These are phyloP conservation scores for Halictus quadricinctus DNA, from an alignment of 2,888 invertebrate genomes.

Conservation along the genomic window DNA sequence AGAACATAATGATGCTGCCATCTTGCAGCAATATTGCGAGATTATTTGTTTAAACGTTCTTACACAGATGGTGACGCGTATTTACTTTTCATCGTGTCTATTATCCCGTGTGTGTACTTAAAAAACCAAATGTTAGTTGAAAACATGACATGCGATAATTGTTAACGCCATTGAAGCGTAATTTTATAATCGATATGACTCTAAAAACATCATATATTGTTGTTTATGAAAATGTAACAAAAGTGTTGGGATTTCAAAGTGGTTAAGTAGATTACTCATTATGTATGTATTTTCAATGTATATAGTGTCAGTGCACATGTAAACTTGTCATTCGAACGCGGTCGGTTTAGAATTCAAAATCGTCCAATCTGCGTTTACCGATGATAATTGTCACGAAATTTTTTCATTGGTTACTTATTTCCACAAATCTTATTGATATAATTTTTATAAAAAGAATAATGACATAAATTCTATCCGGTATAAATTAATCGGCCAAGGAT, in stretches of 20 bases:
- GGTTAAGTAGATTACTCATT: neutral
- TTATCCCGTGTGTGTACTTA: neutral
- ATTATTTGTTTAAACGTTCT: neutral
- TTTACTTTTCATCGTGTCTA: neutral
- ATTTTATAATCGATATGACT: neutral
- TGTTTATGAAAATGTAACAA: neutral
- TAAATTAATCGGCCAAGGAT: neutral
- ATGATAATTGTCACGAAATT: neutral
- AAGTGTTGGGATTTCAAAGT: neutral
- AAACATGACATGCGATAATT: neutral
- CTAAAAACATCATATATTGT: neutral
- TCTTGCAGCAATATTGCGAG: neutral
- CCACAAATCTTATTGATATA: neutral
- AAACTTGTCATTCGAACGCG: neutral
- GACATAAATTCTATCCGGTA: neutral
- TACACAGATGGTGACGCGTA: neutral
- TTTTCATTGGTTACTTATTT: slow-evolving; percentile 4
- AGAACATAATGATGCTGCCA: neutral
- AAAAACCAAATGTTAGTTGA: neutral
- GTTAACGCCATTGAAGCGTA: neutral
- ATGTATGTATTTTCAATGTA: neutral
- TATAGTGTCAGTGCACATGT: neutral
- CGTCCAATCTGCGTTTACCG: neutral
- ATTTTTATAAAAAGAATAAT: neutral
- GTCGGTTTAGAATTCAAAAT: slow-evolving; percentile 19